phyloP scores from a whole-genome alignment of 1,140 invertebrate genomes.

The Platyscapa corneri region DNA sequence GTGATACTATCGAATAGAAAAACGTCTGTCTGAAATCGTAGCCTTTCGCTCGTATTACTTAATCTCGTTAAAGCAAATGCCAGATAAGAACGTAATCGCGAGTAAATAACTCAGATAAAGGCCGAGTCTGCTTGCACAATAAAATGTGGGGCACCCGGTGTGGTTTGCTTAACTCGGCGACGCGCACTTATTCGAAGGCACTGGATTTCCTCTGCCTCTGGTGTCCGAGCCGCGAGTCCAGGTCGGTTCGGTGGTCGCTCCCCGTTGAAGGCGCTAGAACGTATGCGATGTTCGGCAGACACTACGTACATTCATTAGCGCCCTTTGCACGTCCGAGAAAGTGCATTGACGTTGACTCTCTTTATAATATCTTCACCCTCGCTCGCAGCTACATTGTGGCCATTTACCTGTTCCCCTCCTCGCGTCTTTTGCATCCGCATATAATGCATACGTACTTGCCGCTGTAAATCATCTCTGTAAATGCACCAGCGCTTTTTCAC shows the following conservation, averaged over 20 bases:
- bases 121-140: constrained; percentile 1
- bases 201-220: background rate
- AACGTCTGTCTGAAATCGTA: background rate
- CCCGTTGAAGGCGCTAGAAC: background rate
- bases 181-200: background rate
- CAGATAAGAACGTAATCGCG: constrained; percentile 40
- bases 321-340: constrained; percentile 5
- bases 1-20: background rate
- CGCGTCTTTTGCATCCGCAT: background rate
- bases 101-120: constrained; percentile 54
- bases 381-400: background rate
- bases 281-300: background rate
- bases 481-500: constrained; percentile 15
- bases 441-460: background rate
- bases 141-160: constrained; percentile 31
- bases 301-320: constrained; percentile 25
- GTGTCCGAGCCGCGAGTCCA: background rate
- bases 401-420: constrained; percentile 25
- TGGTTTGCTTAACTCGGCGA: background rate
- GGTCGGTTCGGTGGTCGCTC: background rate
- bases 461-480: constrained; percentile 43
- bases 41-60: background rate
- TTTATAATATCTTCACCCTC: background rate
- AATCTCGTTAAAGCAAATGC: background rate
- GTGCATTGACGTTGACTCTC: background rate